Evolutionary conservation across 2,113 vertebrate genomes (phyloP).

Genomic region (Oxygymnocypris stewartii): DNA sequence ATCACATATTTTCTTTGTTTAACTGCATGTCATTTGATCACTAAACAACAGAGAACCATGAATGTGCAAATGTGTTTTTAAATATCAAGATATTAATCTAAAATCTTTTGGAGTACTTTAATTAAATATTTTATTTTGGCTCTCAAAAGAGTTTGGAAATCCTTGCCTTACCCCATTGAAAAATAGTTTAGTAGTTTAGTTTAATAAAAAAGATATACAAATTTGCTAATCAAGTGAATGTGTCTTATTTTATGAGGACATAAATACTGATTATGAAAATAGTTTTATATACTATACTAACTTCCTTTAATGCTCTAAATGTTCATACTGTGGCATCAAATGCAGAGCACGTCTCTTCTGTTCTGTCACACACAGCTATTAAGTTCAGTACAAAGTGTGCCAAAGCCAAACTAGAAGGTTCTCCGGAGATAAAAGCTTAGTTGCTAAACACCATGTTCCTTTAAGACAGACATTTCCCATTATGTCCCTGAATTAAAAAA

Average conservation of each 20-base stretch:
- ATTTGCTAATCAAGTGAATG: too few relatives aligned
- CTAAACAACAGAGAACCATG: too few relatives aligned
- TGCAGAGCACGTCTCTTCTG: background rate
- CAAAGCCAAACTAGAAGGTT: background rate
- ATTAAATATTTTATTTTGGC: too few relatives aligned
- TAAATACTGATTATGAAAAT: background rate
- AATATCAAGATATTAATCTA: too few relatives aligned
- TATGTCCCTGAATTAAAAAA: background rate
- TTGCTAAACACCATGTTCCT: background rate
- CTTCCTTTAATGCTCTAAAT: background rate
- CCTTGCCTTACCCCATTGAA: too few relatives aligned
- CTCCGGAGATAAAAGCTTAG: background rate
- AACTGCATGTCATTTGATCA: too few relatives aligned
- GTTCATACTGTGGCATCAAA: background rate
- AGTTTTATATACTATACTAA: background rate
- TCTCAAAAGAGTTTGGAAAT: too few relatives aligned
- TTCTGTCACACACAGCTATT: background rate
- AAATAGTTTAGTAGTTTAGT: too few relatives aligned
- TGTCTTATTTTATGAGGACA: background rate
- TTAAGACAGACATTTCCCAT: background rate
- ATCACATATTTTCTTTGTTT: too few relatives aligned
- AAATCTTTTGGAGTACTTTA: too few relatives aligned
- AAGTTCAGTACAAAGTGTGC: background rate
- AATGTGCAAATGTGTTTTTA: too few relatives aligned
- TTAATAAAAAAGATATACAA: too few relatives aligned